These are phyloP conservation scores for Xestia rhomboidea DNA, from an alignment of 2,888 invertebrate species.

Conservation along the genomic window DNA sequence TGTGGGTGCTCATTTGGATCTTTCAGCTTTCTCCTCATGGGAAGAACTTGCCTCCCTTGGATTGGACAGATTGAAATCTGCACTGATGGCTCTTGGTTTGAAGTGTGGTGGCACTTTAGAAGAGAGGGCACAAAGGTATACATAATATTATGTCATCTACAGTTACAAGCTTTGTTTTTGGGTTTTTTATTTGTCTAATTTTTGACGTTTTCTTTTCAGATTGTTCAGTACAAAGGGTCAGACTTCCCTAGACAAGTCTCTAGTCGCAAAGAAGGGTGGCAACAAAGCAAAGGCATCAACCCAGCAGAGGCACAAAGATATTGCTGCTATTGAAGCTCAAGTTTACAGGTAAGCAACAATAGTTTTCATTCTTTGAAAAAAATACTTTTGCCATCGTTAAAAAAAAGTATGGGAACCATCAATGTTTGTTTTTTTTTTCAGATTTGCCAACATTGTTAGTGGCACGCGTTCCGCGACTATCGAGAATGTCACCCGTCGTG, in stretches of 20 bases:
- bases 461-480: conserved; percentile 97
- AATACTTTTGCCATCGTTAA: neutral
- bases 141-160: neutral
- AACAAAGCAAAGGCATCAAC: conserved; percentile 91
- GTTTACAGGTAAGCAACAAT: conserved; percentile 92
- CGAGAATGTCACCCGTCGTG: conserved; percentile 99
- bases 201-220: conserved; percentile 67
- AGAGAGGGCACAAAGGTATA: conserved; percentile 97
- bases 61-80: conserved; percentile 98
- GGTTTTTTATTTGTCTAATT: neutral
- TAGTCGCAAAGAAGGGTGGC: conserved; percentile 97
- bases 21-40: conserved; percentile 99
- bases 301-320: conserved; percentile 94
- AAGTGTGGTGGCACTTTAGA: conserved; percentile 99
- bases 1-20: conserved; percentile 98
- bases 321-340: conserved; percentile 96
- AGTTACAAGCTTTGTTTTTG: neutral
- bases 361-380: neutral
- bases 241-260: conserved; percentile 96
- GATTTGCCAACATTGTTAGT: conserved; percentile 95
- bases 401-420: neutral
- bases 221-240: conserved; percentile 99
- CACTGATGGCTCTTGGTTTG: conserved; percentile 98
- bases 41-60: conserved; percentile 99
- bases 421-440: conserved; percentile 63